Conservation (phyloP, 2,797 vertebrate genomes). For the Ptychobarbus kaznakovi region DNA sequence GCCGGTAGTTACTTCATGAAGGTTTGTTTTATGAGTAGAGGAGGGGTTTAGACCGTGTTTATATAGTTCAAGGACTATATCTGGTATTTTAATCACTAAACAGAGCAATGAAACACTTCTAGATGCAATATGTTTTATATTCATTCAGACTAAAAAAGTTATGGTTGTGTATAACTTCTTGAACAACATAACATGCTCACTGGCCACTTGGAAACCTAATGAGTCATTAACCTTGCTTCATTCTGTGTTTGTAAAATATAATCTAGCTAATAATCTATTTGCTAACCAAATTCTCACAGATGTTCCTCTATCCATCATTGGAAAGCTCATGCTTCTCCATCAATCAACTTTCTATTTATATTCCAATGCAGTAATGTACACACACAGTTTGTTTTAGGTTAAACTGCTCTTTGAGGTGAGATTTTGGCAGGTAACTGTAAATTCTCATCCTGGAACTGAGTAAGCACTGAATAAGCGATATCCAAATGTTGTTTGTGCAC, state of each 20-base stretch:
- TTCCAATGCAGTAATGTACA: not conserved
- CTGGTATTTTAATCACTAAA: not conserved
- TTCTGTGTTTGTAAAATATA: not conserved
- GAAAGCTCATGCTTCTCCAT: not conserved
- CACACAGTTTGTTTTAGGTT: not conserved
- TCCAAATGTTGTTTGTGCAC: slow-evolving; percentile 25
- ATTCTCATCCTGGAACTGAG: not conserved
- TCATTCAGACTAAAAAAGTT: not conserved
- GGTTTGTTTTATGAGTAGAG: slow-evolving; percentile 1
- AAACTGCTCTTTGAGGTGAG: slow-evolving; percentile 3
- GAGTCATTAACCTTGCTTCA: too few relatives aligned
- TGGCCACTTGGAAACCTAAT: not conserved
- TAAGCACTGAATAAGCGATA: slow-evolving; percentile 37
- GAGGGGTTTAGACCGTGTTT: slow-evolving; percentile 20
- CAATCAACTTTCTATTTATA: not conserved
- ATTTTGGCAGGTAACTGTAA: slow-evolving; percentile 20
- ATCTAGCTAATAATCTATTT: not conserved
- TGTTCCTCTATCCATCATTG: not conserved
- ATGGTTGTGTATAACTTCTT: not conserved
- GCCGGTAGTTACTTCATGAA: slow-evolving; percentile 23
- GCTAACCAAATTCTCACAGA: not conserved
- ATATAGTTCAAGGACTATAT: not conserved
- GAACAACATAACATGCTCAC: not conserved
- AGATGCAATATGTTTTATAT: not conserved
- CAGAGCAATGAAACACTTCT: not conserved